A percentile compares a stretch with the other conserved stretches of the same genome.
Evolutionary conservation across 1,140 invertebrate genomes (phyloP).

Genomic region (Thalassaphorura encarpata): DNA sequence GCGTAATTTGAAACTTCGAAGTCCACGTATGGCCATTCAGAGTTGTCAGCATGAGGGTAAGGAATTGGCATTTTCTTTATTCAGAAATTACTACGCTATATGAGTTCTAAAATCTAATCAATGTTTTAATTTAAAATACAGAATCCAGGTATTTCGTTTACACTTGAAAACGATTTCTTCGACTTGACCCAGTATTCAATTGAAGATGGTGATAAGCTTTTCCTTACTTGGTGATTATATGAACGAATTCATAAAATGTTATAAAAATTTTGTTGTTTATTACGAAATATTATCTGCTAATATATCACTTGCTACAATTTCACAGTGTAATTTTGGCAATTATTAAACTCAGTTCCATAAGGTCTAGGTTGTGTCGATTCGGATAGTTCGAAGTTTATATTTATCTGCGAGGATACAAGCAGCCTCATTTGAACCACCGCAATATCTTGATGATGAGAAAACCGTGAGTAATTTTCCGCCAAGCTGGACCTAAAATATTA

Average conservation of each 20-base stretch:
- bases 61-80: conserved; percentile 24
- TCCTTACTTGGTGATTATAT: conserved; percentile 50
- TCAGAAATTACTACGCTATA: neutral
- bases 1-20: conserved; percentile 51
- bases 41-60: conserved; percentile 44
- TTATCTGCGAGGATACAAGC: conserved; percentile 52
- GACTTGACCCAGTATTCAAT: conserved; percentile 72
- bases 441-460: conserved; percentile 58
- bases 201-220: conserved; percentile 67
- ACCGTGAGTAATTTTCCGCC: conserved; percentile 54
- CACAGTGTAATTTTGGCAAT: no score
- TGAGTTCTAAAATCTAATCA: neutral
- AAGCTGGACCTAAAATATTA: conserved; percentile 43
- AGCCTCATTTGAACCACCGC: conserved; percentile 53
- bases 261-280: no score
- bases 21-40: conserved; percentile 44
- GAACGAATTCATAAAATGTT: neutral
- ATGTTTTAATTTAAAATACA: conserved; percentile 37
- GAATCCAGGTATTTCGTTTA: conserved; percentile 56
- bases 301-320: no score
- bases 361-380: conserved; percentile 43
- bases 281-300: no score
- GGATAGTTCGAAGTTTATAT: conserved; percentile 45
- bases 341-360: no score
- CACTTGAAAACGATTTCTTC: conserved; percentile 66